phyloP scores from a whole-genome alignment of 2,797 vertebrate species.

The Phrynocephalus vlangalii region DNA sequence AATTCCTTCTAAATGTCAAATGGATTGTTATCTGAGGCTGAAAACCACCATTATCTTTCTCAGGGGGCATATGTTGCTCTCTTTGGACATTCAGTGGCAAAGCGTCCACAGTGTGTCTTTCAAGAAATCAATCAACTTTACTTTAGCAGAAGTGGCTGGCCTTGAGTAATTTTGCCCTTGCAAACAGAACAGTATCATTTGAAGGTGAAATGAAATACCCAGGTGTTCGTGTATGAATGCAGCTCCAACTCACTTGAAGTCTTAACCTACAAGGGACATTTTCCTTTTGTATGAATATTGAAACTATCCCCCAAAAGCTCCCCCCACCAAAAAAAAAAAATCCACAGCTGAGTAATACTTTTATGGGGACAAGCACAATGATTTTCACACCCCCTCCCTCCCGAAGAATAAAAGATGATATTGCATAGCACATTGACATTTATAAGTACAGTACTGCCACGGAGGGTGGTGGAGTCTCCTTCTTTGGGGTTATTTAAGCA shows the following conservation, averaged over 20 bases:
- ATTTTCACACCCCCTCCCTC: too few relatives aligned
- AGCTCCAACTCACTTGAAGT: background rate
- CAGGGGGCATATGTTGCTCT: background rate
- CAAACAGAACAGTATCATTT: background rate
- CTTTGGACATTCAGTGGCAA: background rate
- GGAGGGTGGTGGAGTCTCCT: too few relatives aligned
- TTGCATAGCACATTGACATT: too few relatives aligned
- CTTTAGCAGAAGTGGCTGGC: background rate
- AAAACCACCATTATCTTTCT: background rate
- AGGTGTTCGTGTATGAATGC: background rate
- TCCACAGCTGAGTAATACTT: too few relatives aligned
- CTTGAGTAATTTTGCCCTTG: background rate
- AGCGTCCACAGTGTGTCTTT: background rate
- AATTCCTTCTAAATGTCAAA: background rate
- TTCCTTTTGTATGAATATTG: background rate
- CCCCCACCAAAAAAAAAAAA: too few relatives aligned
- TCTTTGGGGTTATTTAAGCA: too few relatives aligned
- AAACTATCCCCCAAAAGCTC: too few relatives aligned
- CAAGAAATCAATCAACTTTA: conserved; percentile 1
- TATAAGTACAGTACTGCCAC: too few relatives aligned
- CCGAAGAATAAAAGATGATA: too few relatives aligned
- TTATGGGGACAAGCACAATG: too few relatives aligned
- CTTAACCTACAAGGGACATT: background rate
- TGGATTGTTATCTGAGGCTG: background rate
- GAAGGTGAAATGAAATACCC: background rate